phyloP scores from a whole-genome alignment of 2,113 vertebrate genomes.

The Hipposideros armiger region DNA sequence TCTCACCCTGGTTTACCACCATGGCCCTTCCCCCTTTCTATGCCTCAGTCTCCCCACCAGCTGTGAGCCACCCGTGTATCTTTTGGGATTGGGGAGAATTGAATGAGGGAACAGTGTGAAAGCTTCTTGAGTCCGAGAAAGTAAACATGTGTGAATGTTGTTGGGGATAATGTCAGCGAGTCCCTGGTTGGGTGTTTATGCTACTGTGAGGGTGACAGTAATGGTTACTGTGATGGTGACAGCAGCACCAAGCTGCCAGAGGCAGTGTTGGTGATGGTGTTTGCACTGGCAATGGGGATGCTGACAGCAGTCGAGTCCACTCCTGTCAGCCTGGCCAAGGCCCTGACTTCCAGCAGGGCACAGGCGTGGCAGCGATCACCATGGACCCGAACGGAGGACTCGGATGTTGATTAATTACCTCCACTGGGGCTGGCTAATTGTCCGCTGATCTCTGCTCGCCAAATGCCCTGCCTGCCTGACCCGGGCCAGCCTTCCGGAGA shows the following conservation, averaged over 20 bases:
- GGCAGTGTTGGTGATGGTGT: not conserved
- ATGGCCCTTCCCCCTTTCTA: not conserved
- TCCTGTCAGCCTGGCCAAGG: not conserved
- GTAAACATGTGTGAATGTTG: not conserved
- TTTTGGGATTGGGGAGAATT: not conserved
- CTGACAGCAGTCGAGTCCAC: not conserved
- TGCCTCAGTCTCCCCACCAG: not conserved
- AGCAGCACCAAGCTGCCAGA: not conserved
- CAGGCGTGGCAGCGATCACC: not conserved
- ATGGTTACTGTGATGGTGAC: not conserved
- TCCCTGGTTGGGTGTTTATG: not conserved
- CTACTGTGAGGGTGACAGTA: not conserved
- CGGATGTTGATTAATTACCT: constrained; percentile 75
- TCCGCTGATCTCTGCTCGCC: constrained; percentile 62
- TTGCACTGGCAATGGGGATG: not conserved
- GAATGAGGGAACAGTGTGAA: not conserved
- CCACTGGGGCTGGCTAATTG: constrained; percentile 65
- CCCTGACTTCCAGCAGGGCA: not conserved
- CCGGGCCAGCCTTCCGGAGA: not conserved
- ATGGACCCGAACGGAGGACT: not conserved
- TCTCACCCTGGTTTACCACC: not conserved
- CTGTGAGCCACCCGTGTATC: not conserved
- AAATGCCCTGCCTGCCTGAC: constrained; percentile 52
- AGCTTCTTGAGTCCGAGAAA: not conserved
- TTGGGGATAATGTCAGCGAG: not conserved